These are phyloP conservation scores for Drosophila longiperda DNA, from an alignment of 2,888 invertebrate species.

Conservation along the genomic window DNA sequence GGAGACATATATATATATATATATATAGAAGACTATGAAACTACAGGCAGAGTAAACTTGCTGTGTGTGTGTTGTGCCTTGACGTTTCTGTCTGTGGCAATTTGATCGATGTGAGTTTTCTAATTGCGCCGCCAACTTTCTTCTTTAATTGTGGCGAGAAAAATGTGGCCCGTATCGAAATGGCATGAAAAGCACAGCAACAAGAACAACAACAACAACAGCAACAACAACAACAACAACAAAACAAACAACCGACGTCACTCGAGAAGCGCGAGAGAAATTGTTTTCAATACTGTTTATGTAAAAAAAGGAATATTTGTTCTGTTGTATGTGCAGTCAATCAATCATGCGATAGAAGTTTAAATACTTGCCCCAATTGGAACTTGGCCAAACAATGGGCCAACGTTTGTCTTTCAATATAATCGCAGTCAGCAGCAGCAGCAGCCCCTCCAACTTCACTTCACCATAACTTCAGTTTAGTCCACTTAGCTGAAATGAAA, in stretches of 20 bases:
- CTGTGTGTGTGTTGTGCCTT: conserved; percentile 19
- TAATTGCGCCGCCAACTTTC: conserved; percentile 78
- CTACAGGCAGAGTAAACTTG: conserved; percentile 5
- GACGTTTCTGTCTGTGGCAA: conserved; percentile 46
- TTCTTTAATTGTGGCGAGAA: conserved; percentile 79
- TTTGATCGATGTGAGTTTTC: conserved; percentile 79
- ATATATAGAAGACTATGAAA: not conserved
- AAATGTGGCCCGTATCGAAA: conserved; percentile 81
- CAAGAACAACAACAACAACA: conserved; percentile 37
- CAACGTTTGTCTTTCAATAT: conserved; percentile 56
- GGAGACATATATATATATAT: not conserved
- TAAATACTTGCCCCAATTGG: conserved; percentile 69
- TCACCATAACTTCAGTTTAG: conserved; percentile 27
- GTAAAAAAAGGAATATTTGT: conserved; percentile 48
- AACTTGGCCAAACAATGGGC: conserved; percentile 53
- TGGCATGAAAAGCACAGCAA: conserved; percentile 75
- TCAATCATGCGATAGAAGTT: conserved; percentile 66
- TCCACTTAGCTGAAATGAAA: conserved; percentile 73
- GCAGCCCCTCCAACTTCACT: not conserved
- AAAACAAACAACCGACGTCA: conserved; percentile 35
- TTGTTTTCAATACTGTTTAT: conserved; percentile 41
- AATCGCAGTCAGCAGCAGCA: conserved; percentile 27
- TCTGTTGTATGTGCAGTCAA: conserved; percentile 51
- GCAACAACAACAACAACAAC: conserved; percentile 37
- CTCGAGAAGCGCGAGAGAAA: conserved; percentile 62